A percentile compares a stretch with the other conserved stretches of the same genome.
These are phyloP conservation scores for Andinoacara biseriatus DNA, from an alignment of 2,113 vertebrate species.

Conservation along the genomic window DNA sequence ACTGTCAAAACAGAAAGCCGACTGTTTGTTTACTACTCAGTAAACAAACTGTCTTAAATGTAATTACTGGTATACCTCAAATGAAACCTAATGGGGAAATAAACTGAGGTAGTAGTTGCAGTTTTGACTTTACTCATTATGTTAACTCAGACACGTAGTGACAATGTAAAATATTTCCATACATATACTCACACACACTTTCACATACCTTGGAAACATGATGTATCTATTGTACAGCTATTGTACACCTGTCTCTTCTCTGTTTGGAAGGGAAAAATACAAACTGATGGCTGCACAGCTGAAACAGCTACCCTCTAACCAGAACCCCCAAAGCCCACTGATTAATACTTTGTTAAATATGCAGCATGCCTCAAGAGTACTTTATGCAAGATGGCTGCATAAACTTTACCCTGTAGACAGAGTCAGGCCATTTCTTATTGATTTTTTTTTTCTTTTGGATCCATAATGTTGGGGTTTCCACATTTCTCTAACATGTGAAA, in stretches of 20 bases:
- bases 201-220: background rate
- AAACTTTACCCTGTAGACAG: background rate
- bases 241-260: background rate
- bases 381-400: background rate
- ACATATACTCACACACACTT: background rate
- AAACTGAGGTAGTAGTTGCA: background rate
- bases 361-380: too few species aligned
- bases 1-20: too few species aligned
- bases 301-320: background rate
- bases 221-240: background rate
- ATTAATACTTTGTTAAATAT: background rate
- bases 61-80: background rate
- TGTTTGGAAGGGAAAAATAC: background rate
- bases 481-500: too few species aligned
- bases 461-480: too few species aligned
- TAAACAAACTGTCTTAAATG: background rate
- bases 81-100: background rate
- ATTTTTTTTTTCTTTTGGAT: too few species aligned
- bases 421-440: too few species aligned
- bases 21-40: background rate
- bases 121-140: background rate
- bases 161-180: background rate
- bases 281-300: too few species aligned
- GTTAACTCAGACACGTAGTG: background rate
- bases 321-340: background rate